Evolutionary conservation across 1,140 invertebrate genomes (phyloP), one percentile per base, ranked within the genome.

Genomic region (Drosophila ficusphila): DNA sequence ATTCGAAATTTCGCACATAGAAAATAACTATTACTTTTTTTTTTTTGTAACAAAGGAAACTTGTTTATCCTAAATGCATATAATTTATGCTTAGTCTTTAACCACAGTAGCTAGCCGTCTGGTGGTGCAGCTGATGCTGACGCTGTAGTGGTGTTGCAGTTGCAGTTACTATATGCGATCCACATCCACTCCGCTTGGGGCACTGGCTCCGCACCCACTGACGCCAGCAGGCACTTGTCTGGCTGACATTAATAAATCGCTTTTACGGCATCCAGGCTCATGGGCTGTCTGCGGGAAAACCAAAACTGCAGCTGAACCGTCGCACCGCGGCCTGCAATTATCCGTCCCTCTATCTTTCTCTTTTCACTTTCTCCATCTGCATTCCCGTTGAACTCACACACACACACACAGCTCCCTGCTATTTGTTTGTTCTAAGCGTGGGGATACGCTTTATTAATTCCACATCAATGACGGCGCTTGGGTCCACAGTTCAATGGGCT

Each of bases 241-340:
- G 81, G 76, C 82, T 88, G 82, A 86, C 82, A 82, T 86, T 88
- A 86, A 86, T 88, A 86, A 86, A 86, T 86, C 82, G 82, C 76
- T 77, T 86, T 77, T 88, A 88, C 77, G 75, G 82, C 82, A 85
- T 71, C 61, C 56, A 67, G 58, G 46, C 60, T 39, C 56, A 25
- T 25, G 36, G 14, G 36, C 64, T 62, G 64, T 19, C 34, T 44
- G 42, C 56, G 34, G 42, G 49, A 38, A 42, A 60, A 75, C 51
- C 49, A 52, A 65, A 81, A 81, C 74, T 65, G 76, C 75, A 85
- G 60, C 74, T 62, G 31, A 65, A 70, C 62, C 51, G 49, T 49
- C 41, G 41, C 41, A 21, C 41, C 41, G 41, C 19, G 19, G 6
- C 23, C 77, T 68, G 27, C 61, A 65, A 65, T 72, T 70, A 42